Percentiles rank a stretch among this genome's conserved stretches.
Conservation (phyloP, 2,888 invertebrate genomes). For the Pardosa pseudoannulata region DNA sequence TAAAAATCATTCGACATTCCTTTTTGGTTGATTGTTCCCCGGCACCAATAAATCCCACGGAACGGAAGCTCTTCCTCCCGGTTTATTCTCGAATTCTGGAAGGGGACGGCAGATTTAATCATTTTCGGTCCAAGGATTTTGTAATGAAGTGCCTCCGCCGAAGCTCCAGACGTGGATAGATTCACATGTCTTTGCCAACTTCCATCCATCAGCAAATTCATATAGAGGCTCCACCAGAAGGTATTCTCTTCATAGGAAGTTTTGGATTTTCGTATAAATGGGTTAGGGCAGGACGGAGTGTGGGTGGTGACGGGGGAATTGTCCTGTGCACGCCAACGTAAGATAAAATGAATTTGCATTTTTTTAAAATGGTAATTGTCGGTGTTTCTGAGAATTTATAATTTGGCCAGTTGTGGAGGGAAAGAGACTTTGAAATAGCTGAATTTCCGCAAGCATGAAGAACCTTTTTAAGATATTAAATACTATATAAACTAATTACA, state of each 20-base stretch:
- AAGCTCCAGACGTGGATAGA: constrained; percentile 11
- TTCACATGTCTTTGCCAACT: not conserved
- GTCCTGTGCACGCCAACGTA: not conserved
- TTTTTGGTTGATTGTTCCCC: constrained; percentile 14
- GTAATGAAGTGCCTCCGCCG: constrained; percentile 43
- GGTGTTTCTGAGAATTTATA: no score
- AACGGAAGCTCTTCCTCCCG: not conserved
- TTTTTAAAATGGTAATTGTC: no score
- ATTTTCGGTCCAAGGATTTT: constrained; percentile 44
- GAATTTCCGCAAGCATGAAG: no score
- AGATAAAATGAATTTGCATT: not conserved
- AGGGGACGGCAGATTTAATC: constrained; percentile 42
- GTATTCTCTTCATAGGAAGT: not conserved
- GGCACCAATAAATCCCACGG: no score
- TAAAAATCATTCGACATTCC: no score
- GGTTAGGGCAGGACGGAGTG: not conserved
- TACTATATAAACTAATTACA: no score
- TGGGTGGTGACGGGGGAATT: not conserved
- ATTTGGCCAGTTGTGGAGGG: no score
- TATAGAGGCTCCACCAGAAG: not conserved
- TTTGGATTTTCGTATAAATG: not conserved
- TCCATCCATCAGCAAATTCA: constrained; percentile 10
- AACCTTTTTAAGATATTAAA: no score
- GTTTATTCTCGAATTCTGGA: constrained; percentile 13
- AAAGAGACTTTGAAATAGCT: no score